Evolutionary conservation across 2,888 invertebrate genomes (phyloP).

Genomic region (Metellina segmentata): DNA sequence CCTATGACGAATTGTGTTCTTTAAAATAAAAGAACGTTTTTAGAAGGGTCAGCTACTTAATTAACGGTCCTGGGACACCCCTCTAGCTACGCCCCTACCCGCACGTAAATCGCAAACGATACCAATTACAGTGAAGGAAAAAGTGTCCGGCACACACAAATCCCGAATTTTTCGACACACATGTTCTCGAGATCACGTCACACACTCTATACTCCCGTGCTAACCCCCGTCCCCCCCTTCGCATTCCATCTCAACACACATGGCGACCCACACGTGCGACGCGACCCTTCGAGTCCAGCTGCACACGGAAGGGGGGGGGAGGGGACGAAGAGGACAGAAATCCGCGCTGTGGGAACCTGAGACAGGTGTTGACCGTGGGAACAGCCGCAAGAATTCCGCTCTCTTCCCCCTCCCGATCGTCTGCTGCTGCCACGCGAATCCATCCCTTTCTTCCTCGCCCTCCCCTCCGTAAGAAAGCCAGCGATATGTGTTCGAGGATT

Average conservation of each 20-base stretch:
- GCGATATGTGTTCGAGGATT: conserved; percentile 49
- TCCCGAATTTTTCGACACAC: too few relatives aligned
- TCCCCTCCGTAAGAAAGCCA: conserved; percentile 12
- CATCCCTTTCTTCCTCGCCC: conserved; percentile 13
- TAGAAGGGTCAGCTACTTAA: too few relatives aligned
- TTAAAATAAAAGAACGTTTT: too few relatives aligned
- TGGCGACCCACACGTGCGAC: conserved; percentile 17
- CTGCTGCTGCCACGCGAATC: conserved; percentile 69
- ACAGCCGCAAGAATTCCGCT: conserved; percentile 64
- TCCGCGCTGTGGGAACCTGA: conserved; percentile 66
- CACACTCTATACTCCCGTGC: background rate
- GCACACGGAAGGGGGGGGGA: conserved; percentile 1
- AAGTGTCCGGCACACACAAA: too few relatives aligned
- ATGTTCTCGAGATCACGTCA: background rate
- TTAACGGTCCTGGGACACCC: too few relatives aligned
- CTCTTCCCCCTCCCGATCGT: conserved; percentile 7
- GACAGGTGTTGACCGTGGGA: conserved; percentile 74
- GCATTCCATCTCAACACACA: background rate
- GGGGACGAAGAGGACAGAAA: background rate
- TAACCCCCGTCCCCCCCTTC: conserved; percentile 1
- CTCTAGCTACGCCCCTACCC: too few relatives aligned
- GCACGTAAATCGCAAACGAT: too few relatives aligned
- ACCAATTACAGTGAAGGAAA: too few relatives aligned
- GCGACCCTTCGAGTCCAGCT: conserved; percentile 47
- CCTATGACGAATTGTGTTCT: too few relatives aligned